Base-by-base conservation (phyloP, 37 sponge, comb jelly and placozoan genomes). In the Agelas oroides region DNA sequence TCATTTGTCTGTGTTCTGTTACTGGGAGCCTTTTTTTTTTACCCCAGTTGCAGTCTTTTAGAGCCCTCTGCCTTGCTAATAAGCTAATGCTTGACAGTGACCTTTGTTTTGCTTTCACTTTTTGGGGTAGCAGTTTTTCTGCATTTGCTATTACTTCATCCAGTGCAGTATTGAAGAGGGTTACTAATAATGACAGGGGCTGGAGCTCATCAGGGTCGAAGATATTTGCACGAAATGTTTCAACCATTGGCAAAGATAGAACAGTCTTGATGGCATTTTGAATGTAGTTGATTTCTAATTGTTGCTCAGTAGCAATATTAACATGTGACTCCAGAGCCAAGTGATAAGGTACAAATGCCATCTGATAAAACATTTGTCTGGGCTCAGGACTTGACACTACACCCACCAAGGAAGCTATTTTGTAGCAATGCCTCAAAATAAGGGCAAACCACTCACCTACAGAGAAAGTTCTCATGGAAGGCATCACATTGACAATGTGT, bases 1-100 rank as follows among this genome's bases (percentile, higher is more conserved):
- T 89, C 2, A 15, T 70, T 30, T 78, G 73, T 37, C 78, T 58
- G 30, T 83, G 84, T 38, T 84, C 56, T 62, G 65, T 35, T 1
- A 83, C 70, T 14, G 90, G 83, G 5, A 89, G 76, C n/a, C n/a
- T n/a, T 3, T 61, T 24, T 32, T 75, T 81, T 67, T 75, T 76
- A 32, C 76, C 70, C 0, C 79, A 67, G 57, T 71, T 56, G 38
- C 74, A 80, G 36, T 81, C 75, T 62, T 87, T 80, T 12, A 46
- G 8, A 12, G 8, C 46, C 3, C 6, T 12, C 8, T 3, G 46
- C 8, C 46, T 46, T 46, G 82, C 88, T 32, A 65, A 62, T 24
- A 87, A 65, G 58, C 70, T 37, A 39, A 71, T 40, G 57, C n/a
- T n/a, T 46, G 46, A 46, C 8, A 8, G 46, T 46, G 3, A 12